phyloP scores from a whole-genome alignment of 92 coral and sea anemone species.

The Epizoanthus ramosus region DNA sequence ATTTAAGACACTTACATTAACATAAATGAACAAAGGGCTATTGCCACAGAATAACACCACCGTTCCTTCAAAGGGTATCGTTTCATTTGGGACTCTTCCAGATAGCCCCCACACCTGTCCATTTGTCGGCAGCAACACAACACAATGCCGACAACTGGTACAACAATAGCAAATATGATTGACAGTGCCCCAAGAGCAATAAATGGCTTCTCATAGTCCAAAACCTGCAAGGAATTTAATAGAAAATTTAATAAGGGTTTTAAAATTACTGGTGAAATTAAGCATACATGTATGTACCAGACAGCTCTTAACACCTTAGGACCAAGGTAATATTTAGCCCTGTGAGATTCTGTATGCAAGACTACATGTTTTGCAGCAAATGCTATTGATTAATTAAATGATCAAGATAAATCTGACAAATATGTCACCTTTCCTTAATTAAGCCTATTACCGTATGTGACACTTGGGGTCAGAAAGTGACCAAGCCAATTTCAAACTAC shows the following conservation, averaged over 20 bases:
- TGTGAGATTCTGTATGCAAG: too few relatives aligned
- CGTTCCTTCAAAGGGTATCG: constrained; percentile 68
- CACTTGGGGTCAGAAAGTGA: too few relatives aligned
- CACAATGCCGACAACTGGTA: constrained; percentile 72
- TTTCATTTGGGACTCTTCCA: constrained; percentile 52
- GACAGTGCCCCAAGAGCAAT: constrained; percentile 68
- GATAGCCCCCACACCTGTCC: constrained; percentile 67
- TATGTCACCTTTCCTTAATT: too few relatives aligned
- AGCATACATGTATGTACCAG: too few relatives aligned
- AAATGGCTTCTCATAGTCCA: constrained; percentile 77
- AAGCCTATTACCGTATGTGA: too few relatives aligned
- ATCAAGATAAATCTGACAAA: too few relatives aligned
- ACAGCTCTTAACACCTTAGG: too few relatives aligned
- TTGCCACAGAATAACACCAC: constrained; percentile 56
- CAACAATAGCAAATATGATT: constrained; percentile 60
- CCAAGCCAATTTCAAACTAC: too few relatives aligned
- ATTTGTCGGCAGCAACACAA: constrained; percentile 73
- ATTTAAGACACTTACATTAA: constrained; percentile 59
- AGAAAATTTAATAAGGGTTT: neutral
- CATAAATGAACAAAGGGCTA: constrained; percentile 64
- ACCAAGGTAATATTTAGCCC: too few relatives aligned
- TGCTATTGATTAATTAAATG: too few relatives aligned
- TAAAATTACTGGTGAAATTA: neutral
- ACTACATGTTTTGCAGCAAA: too few relatives aligned
- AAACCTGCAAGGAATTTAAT: constrained; percentile 40